phyloP scores from a whole-genome alignment of 2,888 invertebrate species.

The Eilema sororculum region DNA sequence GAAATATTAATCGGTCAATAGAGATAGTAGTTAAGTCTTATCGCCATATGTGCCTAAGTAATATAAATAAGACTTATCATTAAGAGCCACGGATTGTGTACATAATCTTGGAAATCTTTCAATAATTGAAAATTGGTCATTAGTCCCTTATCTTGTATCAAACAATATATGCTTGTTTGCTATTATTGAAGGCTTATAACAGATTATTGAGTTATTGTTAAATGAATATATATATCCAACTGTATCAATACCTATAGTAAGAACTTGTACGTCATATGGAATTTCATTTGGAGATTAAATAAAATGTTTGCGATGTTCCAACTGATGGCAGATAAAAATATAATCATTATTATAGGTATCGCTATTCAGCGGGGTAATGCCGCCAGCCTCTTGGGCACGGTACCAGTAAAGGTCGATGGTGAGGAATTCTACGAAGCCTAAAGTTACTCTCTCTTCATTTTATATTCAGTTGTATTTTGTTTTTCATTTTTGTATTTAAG shows the following conservation, averaged over 20 bases:
- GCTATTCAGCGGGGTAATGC: too few species aligned
- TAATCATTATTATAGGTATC: not conserved
- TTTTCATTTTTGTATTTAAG: too few species aligned
- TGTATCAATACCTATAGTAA: not conserved
- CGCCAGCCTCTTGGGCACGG: too few species aligned
- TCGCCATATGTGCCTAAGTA: not conserved
- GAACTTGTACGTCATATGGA: not conserved
- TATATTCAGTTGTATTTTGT: too few species aligned
- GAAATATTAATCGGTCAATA: conserved; percentile 3
- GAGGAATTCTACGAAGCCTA: too few species aligned
- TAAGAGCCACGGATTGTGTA: not conserved
- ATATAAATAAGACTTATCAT: not conserved
- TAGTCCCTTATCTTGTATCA: not conserved
- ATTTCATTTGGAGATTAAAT: not conserved
- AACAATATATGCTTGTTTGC: not conserved
- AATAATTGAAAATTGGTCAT: not conserved
- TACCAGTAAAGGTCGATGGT: too few species aligned
- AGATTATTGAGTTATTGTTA: not conserved
- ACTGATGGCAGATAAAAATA: not conserved
- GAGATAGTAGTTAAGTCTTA: not conserved
- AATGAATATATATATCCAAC: not conserved
- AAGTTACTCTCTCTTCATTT: too few species aligned
- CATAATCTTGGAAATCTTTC: not conserved
- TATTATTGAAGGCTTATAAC: not conserved
- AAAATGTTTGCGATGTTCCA: not conserved